These are phyloP conservation scores for Brachylomia viminalis DNA, from an alignment of 2,888 invertebrate genomes.

Conservation along the genomic window DNA sequence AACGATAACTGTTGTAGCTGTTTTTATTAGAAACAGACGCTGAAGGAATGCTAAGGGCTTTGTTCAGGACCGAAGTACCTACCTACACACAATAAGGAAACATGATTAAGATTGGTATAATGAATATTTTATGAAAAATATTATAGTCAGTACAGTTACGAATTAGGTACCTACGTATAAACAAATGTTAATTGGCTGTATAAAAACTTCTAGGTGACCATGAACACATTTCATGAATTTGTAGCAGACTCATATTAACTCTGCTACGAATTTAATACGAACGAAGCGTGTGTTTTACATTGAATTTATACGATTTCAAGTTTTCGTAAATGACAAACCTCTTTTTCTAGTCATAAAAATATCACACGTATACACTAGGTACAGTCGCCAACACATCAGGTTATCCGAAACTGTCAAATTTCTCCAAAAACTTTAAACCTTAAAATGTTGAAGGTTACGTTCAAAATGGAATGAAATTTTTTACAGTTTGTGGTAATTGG, in stretches of 20 bases:
- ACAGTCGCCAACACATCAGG: too few relatives aligned
- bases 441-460: too few relatives aligned
- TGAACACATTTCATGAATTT: background rate
- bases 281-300: background rate
- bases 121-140: background rate
- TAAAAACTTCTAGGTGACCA: background rate
- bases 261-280: background rate
- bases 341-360: background rate
- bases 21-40: conserved; percentile 27
- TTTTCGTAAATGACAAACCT: background rate
- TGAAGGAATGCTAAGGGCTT: conserved; percentile 27
- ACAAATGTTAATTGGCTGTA: background rate
- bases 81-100: background rate
- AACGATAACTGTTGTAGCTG: conserved; percentile 17
- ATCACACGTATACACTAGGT: background rate
- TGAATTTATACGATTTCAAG: background rate
- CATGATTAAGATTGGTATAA: background rate
- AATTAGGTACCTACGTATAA: background rate
- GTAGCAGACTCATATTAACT: background rate
- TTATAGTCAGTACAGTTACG: background rate
- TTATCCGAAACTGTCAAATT: too few relatives aligned
- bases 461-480: too few relatives aligned
- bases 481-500: too few relatives aligned
- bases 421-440: too few relatives aligned
- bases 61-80: background rate